Evolutionary conservation across 2,888 invertebrate genomes (phyloP), one percentile per base, ranked within the genome.

Genomic region (Oscheius sp.): DNA sequence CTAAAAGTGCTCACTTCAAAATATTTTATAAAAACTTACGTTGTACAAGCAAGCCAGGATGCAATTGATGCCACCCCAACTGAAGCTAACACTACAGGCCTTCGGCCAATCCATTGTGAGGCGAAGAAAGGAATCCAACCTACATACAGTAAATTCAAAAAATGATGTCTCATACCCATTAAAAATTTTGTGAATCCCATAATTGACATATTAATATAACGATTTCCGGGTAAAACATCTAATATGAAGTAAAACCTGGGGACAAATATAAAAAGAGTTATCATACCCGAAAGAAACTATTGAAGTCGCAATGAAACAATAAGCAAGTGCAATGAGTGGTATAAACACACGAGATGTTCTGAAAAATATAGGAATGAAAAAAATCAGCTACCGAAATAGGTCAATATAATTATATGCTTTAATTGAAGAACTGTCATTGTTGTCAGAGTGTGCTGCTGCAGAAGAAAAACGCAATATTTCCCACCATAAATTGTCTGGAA

Each of bases 181-280:
- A 20, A 12, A 38, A 73, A 74, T 38, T 74, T 77, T 12, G 62
- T 36, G 14, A 69, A 8, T 6, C 82, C 82, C 81, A 83, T 83
- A 0, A 71, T 9, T 0, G 70, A 73, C 33, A 78, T 65, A 57
- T 80, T 80, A 6, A 65, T 17, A 44, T 72, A 83, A n/a, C 82
- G 77, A 57, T 77, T 79, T n/a, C 84, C 84, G 6, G 82, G 79
- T n/a, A 84, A 62, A 17, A 72, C 70, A 38, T 83, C 84, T 6
- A 82, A 56, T 9, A 72, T 74, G 49, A 82, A 83, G 64, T 83
- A 85, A 33, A 78, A 76, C n/a, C 68, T 62, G 20, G 24, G 49
- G 54, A 54, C 24, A n/a, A 8, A 36, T 56, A 24, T 2, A 20
- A 36, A 38, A 56, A 32, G 5, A 6, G 17, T 22, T 22, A 24